These are phyloP conservation scores for Xylophagus ater DNA, from an alignment of 2,888 invertebrate genomes.

Conservation along the genomic window DNA sequence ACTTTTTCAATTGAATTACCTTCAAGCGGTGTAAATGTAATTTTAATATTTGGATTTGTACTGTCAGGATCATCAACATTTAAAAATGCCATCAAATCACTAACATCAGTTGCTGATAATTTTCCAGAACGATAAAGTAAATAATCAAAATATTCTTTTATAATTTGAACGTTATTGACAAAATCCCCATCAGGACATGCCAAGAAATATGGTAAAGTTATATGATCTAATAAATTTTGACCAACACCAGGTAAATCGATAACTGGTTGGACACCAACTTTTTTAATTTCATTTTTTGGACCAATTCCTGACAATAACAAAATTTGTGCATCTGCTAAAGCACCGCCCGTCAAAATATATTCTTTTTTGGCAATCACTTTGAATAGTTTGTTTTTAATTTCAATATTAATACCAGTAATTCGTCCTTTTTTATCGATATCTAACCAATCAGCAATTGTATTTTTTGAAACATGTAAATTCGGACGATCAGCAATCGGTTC, in stretches of 20 bases:
- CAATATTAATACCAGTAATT: neutral
- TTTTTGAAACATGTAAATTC: conserved; percentile 49
- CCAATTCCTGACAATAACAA: conserved; percentile 35
- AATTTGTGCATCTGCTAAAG: conserved; percentile 30
- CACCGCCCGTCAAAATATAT: conserved; percentile 31
- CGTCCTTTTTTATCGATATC: neutral
- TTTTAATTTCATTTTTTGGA: conserved; percentile 22
- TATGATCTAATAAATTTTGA: conserved; percentile 69
- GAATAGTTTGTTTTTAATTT: neutral
- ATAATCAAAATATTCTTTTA: neutral
- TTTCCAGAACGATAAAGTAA: neutral
- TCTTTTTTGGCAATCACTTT: conserved; percentile 20
- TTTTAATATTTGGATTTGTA: conserved; percentile 49
- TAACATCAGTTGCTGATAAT: neutral
- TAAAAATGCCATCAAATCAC: conserved; percentile 45
- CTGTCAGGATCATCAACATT: conserved; percentile 39
- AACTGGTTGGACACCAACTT: conserved; percentile 22
- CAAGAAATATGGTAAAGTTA: conserved; percentile 41
- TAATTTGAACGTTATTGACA: no score
- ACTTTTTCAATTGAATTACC: neutral
- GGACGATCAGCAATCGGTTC: conserved; percentile 40
- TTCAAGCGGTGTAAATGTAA: conserved; percentile 26
- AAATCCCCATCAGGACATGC: no score
- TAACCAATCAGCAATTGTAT: conserved; percentile 37
- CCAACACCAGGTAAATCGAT: conserved; percentile 45